Base-by-base conservation (phyloP, 2,113 vertebrate genomes). In the Columba livia region DNA sequence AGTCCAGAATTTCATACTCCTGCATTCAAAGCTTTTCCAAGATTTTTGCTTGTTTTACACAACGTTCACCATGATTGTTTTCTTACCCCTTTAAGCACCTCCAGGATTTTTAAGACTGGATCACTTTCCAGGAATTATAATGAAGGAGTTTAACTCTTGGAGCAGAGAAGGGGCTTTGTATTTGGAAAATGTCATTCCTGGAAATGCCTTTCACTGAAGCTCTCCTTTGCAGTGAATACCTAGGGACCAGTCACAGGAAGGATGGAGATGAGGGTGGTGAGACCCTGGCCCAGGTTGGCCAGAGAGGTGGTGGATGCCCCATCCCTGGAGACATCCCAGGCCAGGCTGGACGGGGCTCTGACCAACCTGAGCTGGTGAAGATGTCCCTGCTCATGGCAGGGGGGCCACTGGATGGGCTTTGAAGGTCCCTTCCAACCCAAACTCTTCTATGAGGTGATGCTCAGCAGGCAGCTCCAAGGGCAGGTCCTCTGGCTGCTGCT, bases 401-500 rank as follows among this genome's bases (percentile, higher is more conserved):
- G 44, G 44, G 19, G 44, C 18, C 44, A 47, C 44, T 47, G 17
- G 8, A 19, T 19, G 44, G 8, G 44, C 44, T 47, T 47, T 47
- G 44, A 47, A 47, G 44, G 44, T 47, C 44, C 44, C 44, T 47
- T 47, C 44, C 17, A 47, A 47, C 18, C 44, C 44, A 47, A 47
- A 47, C 44, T 47, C 5, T 47, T 19, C 44, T 47, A 47, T 47
- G 44, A 89, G n/a, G 36, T 50, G 75, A 36, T 29, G 10, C 36
- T 44, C 34, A 10, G 38, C 29, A 28, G 56, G 56, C 24, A 8
- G 36, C 31, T 69, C 38, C 32, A 21, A 51, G 69, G 42, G 7
- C 34, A 80, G 25, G 36, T 64, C 21, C 32, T 31, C 54, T 0
- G 0, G 18, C 4, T 92, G 38, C 23, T 1, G 0, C 66, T 90